Base-by-base conservation (phyloP, 2,797 vertebrate genomes). In the Pipistrellus pipistrellus region DNA sequence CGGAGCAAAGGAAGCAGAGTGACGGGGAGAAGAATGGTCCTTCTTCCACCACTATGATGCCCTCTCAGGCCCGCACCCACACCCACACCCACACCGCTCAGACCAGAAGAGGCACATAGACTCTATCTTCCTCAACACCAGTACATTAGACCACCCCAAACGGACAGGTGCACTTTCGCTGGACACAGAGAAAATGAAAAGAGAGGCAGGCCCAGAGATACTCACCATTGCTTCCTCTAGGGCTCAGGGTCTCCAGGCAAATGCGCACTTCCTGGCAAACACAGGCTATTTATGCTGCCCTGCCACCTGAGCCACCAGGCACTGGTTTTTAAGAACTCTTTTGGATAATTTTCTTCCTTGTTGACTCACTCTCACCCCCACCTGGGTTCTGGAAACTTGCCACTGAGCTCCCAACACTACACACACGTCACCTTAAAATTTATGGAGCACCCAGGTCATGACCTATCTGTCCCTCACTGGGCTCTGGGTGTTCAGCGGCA, bases 191-290 rank as follows among this genome's bases (percentile, higher is more conserved):
- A 7, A 90, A 85, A 90, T 3, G 21, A 85, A 88, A 72, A 9
- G 69, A 92, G 21, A 93, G 1, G 21, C 41, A 68, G 13, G 53
- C 44, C 8, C 53, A 84, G 32, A 88, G 17, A 84, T 27, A 97
- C 96, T 96, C 94, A 97, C 97, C 10, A 18, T 62, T 66, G 23
- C 82, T 85, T 95, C 77, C 35, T 88, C 2, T 4, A 17, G 73
- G 83, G 14, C 30, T 71, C 77, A 41, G 64, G 81, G 48, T 20
- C 64, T 90, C 76, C 85, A 55, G 21, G 64, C 8, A 44, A 91
- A 91, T 41, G 73, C 44, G 23, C 11, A 25, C 84, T 64, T 73
- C 25, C 84, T 81, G 4, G 2, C 23, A 51, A 27, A 10, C 30
- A 46, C 51, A 44, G 12, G 18, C 62, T 95, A 73, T 91, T 97